These are phyloP conservation scores for Drosophila sechellia DNA, from an alignment of 1,140 invertebrate species.

Conservation along the genomic window DNA sequence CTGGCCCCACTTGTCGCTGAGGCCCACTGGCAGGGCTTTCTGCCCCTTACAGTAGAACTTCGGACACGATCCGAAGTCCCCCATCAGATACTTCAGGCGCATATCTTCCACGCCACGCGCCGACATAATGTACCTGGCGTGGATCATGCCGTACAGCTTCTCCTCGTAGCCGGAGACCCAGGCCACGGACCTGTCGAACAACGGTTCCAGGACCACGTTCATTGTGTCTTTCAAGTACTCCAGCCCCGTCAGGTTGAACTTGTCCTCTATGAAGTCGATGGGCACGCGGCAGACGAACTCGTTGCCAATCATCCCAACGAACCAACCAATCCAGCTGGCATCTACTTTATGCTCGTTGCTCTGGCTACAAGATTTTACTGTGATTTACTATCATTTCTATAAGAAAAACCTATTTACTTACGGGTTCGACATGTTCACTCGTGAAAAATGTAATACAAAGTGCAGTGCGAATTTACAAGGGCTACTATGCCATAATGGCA, in stretches of 20 bases:
- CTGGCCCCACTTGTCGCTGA: constrained; percentile 37
- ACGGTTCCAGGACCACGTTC: no score
- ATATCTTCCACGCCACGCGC: no score
- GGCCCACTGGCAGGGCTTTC: constrained; percentile 52
- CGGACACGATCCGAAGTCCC: no score
- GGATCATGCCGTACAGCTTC: no score
- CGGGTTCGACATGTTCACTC: constrained; percentile 2
- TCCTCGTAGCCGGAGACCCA: no score
- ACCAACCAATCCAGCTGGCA: constrained; percentile 62
- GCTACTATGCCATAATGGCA: not conserved
- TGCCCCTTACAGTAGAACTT: constrained; percentile 57
- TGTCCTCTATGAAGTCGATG: no score
- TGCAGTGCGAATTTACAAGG: not conserved
- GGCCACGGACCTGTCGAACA: no score
- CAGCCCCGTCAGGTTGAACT: no score
- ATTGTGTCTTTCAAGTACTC: no score
- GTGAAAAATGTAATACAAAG: not conserved
- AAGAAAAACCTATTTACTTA: not conserved
- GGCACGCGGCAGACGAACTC: no score
- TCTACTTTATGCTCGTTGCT: constrained; percentile 4
- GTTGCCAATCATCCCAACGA: constrained; percentile 23
- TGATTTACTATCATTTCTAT: not conserved
- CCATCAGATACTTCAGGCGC: no score
- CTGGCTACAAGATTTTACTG: not conserved
- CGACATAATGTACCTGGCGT: no score